These are phyloP conservation scores for Nemurella pictetii DNA, from an alignment of 2,888 invertebrate genomes.

Conservation along the genomic window DNA sequence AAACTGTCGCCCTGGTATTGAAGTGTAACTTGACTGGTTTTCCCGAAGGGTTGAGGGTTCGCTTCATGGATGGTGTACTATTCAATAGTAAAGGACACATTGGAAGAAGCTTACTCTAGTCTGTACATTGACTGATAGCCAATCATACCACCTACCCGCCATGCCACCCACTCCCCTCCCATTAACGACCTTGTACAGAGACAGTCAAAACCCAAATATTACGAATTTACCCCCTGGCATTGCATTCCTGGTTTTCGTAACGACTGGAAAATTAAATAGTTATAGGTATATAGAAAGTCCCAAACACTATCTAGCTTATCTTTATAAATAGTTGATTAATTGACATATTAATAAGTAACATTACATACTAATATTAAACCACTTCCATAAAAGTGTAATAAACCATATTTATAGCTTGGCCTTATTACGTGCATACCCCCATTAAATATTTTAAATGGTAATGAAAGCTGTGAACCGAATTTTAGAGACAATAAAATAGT, in stretches of 20 bases:
- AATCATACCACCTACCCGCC: constrained; percentile 22
- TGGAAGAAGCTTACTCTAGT: constrained; percentile 28
- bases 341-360: constrained; percentile 27
- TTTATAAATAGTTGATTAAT: constrained; percentile 9
- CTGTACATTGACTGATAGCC: constrained; percentile 27
- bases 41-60: constrained; percentile 38
- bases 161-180: background rate
- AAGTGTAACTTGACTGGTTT: constrained; percentile 41
- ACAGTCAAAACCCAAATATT: constrained; percentile 9
- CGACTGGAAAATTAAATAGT: background rate
- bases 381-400: constrained; percentile 8
- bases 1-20: constrained; percentile 36
- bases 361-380: background rate
- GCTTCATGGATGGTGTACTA: constrained; percentile 31
- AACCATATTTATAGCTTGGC: constrained; percentile 26
- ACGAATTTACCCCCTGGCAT: background rate
- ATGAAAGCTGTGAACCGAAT: constrained; percentile 23
- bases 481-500: constrained; percentile 32
- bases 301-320: constrained; percentile 14
- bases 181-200: constrained; percentile 16
- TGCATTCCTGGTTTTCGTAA: background rate
- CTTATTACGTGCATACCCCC: constrained; percentile 20
- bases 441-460: constrained; percentile 29
- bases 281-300: background rate
- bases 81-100: constrained; percentile 25